Evolutionary conservation across 1,140 invertebrate species (phyloP).

Genomic region (Danaus plexippus): DNA sequence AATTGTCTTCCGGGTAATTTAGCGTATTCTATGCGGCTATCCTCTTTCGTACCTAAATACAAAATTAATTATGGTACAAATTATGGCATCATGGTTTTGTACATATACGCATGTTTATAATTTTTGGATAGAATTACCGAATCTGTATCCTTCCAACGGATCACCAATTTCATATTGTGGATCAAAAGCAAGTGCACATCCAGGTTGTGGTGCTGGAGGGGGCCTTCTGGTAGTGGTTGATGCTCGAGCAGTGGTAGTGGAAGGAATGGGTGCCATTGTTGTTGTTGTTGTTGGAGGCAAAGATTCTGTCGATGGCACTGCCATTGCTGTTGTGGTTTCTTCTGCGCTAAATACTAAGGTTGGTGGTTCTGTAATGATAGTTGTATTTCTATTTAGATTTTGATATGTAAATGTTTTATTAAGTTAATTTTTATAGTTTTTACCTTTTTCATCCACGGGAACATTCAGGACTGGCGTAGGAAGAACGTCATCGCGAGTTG

Average conservation of each 20-base stretch:
- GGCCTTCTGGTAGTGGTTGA: constrained; percentile 33
- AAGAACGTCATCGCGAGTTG: constrained; percentile 28
- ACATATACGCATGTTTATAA: neutral
- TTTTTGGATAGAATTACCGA: constrained; percentile 34
- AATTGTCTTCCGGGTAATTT: constrained; percentile 75
- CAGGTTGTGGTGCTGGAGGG: constrained; percentile 41
- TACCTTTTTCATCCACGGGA: constrained; percentile 11
- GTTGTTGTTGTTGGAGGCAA: constrained; percentile 18
- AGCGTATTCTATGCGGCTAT: constrained; percentile 83
- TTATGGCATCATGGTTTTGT: neutral
- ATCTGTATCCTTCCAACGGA: constrained; percentile 50
- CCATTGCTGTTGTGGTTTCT: constrained; percentile 8
- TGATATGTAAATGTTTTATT: too few species aligned
- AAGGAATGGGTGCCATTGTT: constrained; percentile 7
- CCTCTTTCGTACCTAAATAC: constrained; percentile 73
- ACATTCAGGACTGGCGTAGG: constrained; percentile 26
- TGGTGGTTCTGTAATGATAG: constrained; percentile 2
- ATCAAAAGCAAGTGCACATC: constrained; percentile 51
- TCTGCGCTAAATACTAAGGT: constrained; percentile 7
- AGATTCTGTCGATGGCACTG: constrained; percentile 5
- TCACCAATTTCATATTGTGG: constrained; percentile 42
- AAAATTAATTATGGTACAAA: neutral
- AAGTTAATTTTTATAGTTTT: neutral
- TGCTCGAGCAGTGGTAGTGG: constrained; percentile 13
- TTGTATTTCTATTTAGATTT: neutral